Conservation (phyloP, 2,888 invertebrate genomes). For the Achlya flavicornis region DNA sequence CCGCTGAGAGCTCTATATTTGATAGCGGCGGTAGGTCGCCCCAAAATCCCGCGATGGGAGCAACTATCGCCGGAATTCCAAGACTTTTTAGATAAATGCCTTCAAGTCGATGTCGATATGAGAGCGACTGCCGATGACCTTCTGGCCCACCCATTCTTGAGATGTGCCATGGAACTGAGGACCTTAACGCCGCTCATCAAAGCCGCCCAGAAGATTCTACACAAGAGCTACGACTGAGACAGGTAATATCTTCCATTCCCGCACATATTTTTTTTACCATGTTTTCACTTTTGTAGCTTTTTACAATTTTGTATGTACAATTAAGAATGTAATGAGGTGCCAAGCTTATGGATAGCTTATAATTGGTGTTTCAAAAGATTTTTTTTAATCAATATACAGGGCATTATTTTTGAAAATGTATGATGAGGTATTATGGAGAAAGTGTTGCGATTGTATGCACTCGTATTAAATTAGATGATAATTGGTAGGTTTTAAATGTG, state of each 20-base stretch:
- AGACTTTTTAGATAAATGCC: slow-evolving; percentile 93
- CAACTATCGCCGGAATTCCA: slow-evolving; percentile 90
- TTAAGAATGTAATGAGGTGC: slow-evolving; percentile 51
- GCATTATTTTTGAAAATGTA: slow-evolving; percentile 27
- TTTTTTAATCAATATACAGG: slow-evolving; percentile 23
- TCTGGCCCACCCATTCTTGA: slow-evolving; percentile 90
- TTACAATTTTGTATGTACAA: slow-evolving; percentile 56
- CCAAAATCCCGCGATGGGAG: slow-evolving; percentile 93
- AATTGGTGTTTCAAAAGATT: slow-evolving; percentile 17
- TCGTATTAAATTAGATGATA: slow-evolving; percentile 30
- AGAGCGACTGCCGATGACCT: slow-evolving; percentile 91
- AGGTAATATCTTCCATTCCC: slow-evolving; percentile 57
- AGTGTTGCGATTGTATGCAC: slow-evolving; percentile 23
- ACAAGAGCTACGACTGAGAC: slow-evolving; percentile 82
- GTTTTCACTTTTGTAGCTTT: slow-evolving; percentile 62
- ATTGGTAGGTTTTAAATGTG: slow-evolving; percentile 29
- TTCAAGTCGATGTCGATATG: slow-evolving; percentile 92
- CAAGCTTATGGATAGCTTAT: slow-evolving; percentile 45
- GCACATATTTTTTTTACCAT: slow-evolving; percentile 41
- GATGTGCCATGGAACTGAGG: slow-evolving; percentile 90
- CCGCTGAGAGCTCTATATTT: slow-evolving; percentile 96
- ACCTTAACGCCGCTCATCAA: slow-evolving; percentile 94
- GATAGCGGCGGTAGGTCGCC: slow-evolving; percentile 97
- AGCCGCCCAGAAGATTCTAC: slow-evolving; percentile 94
- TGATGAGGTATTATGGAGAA: slow-evolving; percentile 16